Evolutionary conservation across 1,140 invertebrate genomes (phyloP).

Genomic region (Heliconius hermathena): DNA sequence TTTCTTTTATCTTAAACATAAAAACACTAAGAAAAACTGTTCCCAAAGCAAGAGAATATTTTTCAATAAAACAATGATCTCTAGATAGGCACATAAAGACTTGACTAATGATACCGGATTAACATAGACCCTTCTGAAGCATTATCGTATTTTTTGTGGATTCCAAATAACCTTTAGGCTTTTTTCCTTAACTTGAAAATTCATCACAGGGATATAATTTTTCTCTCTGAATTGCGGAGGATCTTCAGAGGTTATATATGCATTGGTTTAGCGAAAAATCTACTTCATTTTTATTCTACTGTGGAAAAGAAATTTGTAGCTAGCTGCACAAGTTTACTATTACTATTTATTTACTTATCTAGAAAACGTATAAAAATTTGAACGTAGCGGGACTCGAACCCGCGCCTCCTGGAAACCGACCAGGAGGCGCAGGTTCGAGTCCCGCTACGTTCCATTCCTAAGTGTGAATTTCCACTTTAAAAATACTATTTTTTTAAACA

Average conservation of each 20-base stretch:
- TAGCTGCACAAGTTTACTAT: neutral
- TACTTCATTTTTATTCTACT: neutral
- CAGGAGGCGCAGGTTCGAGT: no score
- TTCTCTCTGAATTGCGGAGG: neutral
- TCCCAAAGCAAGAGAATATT: neutral
- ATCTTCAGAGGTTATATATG: conserved; percentile 9
- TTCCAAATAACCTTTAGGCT: conserved; percentile 43
- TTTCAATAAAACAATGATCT: conserved; percentile 12
- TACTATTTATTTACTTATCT: no score
- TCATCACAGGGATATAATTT: conserved; percentile 15
- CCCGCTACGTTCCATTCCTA: no score
- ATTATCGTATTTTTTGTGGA: conserved; percentile 53
- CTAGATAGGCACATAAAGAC: conserved; percentile 39
- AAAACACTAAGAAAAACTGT: neutral
- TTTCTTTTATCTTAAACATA: neutral
- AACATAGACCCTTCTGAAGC: conserved; percentile 43
- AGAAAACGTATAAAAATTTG: no score
- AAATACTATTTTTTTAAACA: no score
- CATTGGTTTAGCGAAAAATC: neutral
- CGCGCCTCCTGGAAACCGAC: no score
- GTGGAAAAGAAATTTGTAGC: neutral
- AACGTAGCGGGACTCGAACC: no score
- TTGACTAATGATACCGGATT: conserved; percentile 62
- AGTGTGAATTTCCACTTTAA: no score
- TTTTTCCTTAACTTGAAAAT: conserved; percentile 17